phyloP scores from a whole-genome alignment of 2,113 vertebrate species.

The Lophotis ruficrista region DNA sequence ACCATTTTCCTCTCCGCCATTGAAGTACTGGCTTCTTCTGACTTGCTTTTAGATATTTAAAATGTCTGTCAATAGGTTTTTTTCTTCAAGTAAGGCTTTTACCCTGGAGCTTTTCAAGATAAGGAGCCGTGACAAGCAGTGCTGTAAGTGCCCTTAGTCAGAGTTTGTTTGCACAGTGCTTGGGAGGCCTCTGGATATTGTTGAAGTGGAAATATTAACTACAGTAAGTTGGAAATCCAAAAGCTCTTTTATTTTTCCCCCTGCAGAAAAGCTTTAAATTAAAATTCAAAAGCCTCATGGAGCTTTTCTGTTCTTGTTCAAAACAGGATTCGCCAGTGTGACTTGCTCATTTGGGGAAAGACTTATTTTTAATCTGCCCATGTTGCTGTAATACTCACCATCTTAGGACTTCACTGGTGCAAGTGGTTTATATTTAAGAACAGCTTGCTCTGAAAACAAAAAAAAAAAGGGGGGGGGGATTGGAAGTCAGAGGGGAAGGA shows the following conservation, averaged over 20 bases:
- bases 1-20: not conserved
- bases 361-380: not conserved
- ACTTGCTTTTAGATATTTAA: not conserved
- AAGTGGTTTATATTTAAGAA: not conserved
- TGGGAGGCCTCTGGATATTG: slow-evolving; percentile 18
- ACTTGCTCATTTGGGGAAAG: not conserved
- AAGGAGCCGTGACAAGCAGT: not conserved
- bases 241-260: not conserved
- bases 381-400: not conserved
- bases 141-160: slow-evolving; percentile 10
- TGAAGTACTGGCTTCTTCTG: not conserved
- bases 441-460: not conserved
- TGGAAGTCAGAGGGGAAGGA: slow-evolving; percentile 55
- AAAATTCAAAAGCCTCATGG: not conserved
- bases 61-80: not conserved
- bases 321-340: not conserved
- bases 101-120: slow-evolving; percentile 7
- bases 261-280: not conserved
- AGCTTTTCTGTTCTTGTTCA: not conserved
- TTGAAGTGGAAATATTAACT: slow-evolving; percentile 2
- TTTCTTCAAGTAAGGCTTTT: not conserved
- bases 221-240: not conserved
- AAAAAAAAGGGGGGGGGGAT: not conserved
- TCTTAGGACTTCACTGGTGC: not conserved
- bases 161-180: slow-evolving; percentile 15